These are phyloP conservation scores for Theretra japonica DNA, from an alignment of 2,888 invertebrate genomes.

Conservation along the genomic window DNA sequence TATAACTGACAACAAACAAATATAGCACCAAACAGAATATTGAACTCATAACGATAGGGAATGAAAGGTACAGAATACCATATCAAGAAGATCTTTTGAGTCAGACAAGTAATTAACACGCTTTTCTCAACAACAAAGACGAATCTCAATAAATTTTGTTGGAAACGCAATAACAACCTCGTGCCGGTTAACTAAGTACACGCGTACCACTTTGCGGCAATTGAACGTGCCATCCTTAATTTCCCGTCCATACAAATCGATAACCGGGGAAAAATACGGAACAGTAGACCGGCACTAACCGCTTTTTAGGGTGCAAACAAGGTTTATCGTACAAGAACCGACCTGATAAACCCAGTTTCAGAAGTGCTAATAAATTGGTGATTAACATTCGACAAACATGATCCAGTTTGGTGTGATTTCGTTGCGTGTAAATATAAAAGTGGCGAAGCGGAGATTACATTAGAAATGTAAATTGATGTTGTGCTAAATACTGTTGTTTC, in stretches of 20 bases:
- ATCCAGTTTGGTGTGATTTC: background rate
- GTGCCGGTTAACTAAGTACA: slow-evolving; percentile 45
- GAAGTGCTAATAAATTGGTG: slow-evolving; percentile 12
- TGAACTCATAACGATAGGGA: too few relatives aligned
- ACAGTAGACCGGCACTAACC: slow-evolving; percentile 41
- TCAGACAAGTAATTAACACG: background rate
- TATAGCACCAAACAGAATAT: too few relatives aligned
- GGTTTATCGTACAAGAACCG: slow-evolving; percentile 29
- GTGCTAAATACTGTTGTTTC: background rate
- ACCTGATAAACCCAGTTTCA: slow-evolving; percentile 16
- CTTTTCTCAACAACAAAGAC: background rate
- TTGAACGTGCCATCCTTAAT: slow-evolving; percentile 57
- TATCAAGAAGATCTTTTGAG: background rate
- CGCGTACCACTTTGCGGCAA: slow-evolving; percentile 55
- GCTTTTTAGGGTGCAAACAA: slow-evolving; percentile 25
- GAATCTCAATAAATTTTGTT: slow-evolving; percentile 2
- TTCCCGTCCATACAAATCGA: slow-evolving; percentile 56
- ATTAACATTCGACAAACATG: slow-evolving; percentile 24
- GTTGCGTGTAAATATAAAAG: background rate
- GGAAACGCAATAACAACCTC: slow-evolving; percentile 37
- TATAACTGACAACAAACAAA: background rate
- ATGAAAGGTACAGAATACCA: too few relatives aligned
- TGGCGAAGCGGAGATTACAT: background rate
- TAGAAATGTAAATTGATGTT: slow-evolving; percentile 1
- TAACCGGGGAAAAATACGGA: slow-evolving; percentile 56